Conservation (phyloP, 2,888 invertebrate genomes). For the Amphipyra tragopoginis region DNA sequence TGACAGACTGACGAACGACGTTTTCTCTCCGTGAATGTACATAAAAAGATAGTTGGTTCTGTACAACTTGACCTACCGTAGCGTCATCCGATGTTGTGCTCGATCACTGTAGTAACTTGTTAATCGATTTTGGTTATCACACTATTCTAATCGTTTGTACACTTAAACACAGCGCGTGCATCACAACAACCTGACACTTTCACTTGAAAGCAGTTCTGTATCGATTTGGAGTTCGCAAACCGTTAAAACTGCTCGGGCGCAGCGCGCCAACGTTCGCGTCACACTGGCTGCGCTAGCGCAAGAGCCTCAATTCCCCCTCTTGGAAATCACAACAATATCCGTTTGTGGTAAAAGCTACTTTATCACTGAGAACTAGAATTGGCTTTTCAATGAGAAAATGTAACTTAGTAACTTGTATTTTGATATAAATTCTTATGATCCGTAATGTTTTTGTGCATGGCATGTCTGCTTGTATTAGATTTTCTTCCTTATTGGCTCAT, state of each 20-base stretch:
- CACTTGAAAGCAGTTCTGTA: constrained; percentile 80
- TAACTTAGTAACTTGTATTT: constrained; percentile 35
- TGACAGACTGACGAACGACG: constrained; percentile 57
- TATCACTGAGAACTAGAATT: background rate
- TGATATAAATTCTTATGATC: constrained; percentile 45
- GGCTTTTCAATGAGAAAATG: background rate
- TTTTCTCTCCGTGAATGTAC: constrained; percentile 61
- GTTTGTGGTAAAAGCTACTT: constrained; percentile 6
- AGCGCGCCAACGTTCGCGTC: constrained; percentile 67
- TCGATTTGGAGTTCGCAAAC: constrained; percentile 73
- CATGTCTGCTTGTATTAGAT: constrained; percentile 24
- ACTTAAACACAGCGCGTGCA: constrained; percentile 65
- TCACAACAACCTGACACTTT: constrained; percentile 78
- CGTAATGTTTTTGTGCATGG: constrained; percentile 42
- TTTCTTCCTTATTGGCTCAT: constrained; percentile 23
- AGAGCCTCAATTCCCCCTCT: constrained; percentile 77
- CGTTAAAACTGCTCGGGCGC: constrained; percentile 73
- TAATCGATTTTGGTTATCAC: constrained; percentile 43
- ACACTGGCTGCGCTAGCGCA: constrained; percentile 75
- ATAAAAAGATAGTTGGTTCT: constrained; percentile 61
- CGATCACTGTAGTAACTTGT: constrained; percentile 50
- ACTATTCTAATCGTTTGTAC: constrained; percentile 52
- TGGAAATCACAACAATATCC: constrained; percentile 39
- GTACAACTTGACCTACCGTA: constrained; percentile 64
- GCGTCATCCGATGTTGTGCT: constrained; percentile 50